A percentile compares a stretch with the other conserved stretches of the same genome.
These are phyloP conservation scores for Coregonus sp. DNA, from an alignment of 2,797 vertebrate species.

Conservation along the genomic window DNA sequence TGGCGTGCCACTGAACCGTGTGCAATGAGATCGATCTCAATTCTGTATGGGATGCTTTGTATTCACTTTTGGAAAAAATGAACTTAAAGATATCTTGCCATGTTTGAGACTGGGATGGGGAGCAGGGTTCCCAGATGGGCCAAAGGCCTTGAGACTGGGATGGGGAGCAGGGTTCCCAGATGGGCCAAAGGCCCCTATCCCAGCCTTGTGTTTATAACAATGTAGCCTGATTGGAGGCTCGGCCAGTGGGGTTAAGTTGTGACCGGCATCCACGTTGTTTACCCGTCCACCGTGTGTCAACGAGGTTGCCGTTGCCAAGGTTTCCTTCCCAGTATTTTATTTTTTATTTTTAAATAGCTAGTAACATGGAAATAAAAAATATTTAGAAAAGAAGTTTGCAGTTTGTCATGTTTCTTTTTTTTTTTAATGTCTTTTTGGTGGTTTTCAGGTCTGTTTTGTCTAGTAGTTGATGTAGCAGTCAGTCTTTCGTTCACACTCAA, in stretches of 20 bases:
- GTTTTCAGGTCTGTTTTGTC: too few species aligned
- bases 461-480: background rate
- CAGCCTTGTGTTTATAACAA: conserved; percentile 22
- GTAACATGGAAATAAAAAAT: conserved; percentile 52
- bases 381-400: background rate
- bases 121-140: background rate
- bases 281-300: conserved; percentile 33
- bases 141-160: conserved; percentile 35
- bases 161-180: background rate
- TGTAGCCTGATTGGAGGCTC: conserved; percentile 35
- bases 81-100: conserved; percentile 22
- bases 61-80: conserved; percentile 31
- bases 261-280: conserved; percentile 13
- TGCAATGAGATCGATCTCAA: conserved; percentile 3
- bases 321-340: conserved; percentile 53
- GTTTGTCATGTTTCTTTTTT: background rate
- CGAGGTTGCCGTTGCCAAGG: conserved; percentile 31
- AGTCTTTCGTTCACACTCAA: background rate
- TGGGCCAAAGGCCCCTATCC: conserved; percentile 17
- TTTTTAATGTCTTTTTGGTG: too few species aligned
- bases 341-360: conserved; percentile 50
- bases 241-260: conserved; percentile 28
- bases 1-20: conserved; percentile 1
- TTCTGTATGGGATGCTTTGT: conserved; percentile 32
- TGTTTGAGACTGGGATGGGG: conserved; percentile 38